Conservation (phyloP, 2,888 invertebrate genomes). For the Diachrysia chrysitis region DNA sequence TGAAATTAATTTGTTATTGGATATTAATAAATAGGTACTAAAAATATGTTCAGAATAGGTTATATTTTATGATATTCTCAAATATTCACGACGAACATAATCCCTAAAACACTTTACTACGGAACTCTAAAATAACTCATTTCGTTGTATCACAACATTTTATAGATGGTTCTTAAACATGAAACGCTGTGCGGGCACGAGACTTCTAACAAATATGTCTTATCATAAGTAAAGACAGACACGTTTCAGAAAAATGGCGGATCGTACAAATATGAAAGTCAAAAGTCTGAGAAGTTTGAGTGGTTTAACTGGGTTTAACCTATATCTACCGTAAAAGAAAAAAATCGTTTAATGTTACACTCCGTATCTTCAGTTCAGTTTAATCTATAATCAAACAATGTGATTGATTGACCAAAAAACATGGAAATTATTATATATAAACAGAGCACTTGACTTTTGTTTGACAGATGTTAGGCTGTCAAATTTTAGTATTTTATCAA, state of each 20-base stretch:
- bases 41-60: neutral
- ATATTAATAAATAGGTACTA: no score
- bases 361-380: no score
- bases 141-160: slow-evolving; percentile 37
- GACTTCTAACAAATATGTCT: neutral
- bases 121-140: slow-evolving; percentile 33
- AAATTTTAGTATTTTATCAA: no score
- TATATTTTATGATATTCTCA: neutral
- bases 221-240: slow-evolving; percentile 21
- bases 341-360: no score
- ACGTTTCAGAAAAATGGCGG: slow-evolving; percentile 24
- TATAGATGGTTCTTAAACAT: slow-evolving; percentile 46
- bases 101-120: neutral
- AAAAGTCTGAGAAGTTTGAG: neutral
- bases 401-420: no score
- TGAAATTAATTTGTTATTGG: no score
- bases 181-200: slow-evolving; percentile 27
- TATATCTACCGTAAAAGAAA: no score
- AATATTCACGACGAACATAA: neutral
- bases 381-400: no score
- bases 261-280: slow-evolving; percentile 1
- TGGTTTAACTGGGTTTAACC: neutral
- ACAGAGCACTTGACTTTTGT: no score
- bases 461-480: no score
- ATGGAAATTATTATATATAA: no score